phyloP scores from a whole-genome alignment of 2,113 vertebrate genomes.

The Mesoclemmys tuberculata region DNA sequence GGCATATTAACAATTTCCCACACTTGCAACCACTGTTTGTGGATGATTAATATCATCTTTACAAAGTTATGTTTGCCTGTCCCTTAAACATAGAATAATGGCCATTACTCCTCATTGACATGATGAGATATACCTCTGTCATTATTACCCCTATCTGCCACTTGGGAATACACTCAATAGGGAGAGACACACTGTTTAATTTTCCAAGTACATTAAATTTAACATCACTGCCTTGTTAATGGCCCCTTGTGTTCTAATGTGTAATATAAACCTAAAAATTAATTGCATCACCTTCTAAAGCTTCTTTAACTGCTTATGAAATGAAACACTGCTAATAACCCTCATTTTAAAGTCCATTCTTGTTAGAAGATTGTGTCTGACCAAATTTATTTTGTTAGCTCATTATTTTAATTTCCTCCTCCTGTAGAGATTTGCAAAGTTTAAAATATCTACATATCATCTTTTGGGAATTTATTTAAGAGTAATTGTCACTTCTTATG shows the following conservation, averaged over 20 bases:
- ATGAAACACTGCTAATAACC: conserved; percentile 31
- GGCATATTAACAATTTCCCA: neutral
- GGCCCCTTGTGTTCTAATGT: neutral
- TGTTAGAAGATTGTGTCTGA: neutral
- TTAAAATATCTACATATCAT: fast-evolving
- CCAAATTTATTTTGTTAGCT: neutral
- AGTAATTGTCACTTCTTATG: fast-evolving
- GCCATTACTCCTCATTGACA: neutral
- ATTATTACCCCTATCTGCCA: neutral
- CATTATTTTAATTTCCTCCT: neutral
- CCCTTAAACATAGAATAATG: fast-evolving
- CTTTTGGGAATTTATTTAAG: fast-evolving
- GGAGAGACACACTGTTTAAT: neutral
- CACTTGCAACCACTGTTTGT: neutral
- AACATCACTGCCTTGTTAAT: neutral
- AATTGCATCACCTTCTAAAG: conserved; percentile 39
- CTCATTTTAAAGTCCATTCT: neutral
- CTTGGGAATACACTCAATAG: neutral
- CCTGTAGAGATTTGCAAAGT: fast-evolving
- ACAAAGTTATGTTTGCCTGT: neutral
- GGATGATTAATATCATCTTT: neutral
- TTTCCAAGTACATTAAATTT: conserved; percentile 22
- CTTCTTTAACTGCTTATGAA: conserved; percentile 28
- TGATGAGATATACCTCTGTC: neutral
- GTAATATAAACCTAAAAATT: conserved; percentile 39